Percentiles rank a stretch among this genome's conserved stretches.
Conservation (phyloP, 2,113 vertebrate genomes). For the Poecilia latipinna region DNA sequence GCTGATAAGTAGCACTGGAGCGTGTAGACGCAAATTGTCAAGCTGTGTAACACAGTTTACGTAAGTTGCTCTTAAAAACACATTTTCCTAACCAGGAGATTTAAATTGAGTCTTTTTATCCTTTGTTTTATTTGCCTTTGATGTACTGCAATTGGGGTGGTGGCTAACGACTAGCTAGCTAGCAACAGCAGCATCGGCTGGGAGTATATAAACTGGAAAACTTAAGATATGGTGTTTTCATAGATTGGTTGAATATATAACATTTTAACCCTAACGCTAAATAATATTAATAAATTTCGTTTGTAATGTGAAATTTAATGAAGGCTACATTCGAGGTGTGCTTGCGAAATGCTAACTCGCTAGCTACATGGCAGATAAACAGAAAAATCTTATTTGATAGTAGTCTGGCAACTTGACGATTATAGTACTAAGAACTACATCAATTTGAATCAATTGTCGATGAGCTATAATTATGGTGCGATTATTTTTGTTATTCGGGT, state of each 20-base stretch:
- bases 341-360: constrained; percentile 36
- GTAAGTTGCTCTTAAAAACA: constrained; percentile 35
- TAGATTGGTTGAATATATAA: not conserved
- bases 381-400: not conserved
- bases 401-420: not conserved
- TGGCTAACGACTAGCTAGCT: constrained; percentile 37
- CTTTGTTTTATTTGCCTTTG: not conserved
- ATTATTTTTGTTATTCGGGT: not conserved
- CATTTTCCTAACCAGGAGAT: fast-evolving
- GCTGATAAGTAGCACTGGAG: constrained; percentile 18
- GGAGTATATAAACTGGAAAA: constrained; percentile 25
- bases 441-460: not conserved
- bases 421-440: fast-evolving
- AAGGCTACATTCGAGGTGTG: not conserved
- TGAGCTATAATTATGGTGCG: not conserved
- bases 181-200: constrained; percentile 18
- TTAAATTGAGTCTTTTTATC: not conserved
- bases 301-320: not conserved
- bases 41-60: constrained; percentile 29
- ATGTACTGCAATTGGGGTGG: constrained; percentile 37
- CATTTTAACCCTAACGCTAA: not conserved
- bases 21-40: constrained; percentile 28
- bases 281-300: fast-evolving
- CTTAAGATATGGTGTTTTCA: not conserved
- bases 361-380: constrained; percentile 12